Conservation (phyloP, 2,113 vertebrate species). For the Anguilla japonica region DNA sequence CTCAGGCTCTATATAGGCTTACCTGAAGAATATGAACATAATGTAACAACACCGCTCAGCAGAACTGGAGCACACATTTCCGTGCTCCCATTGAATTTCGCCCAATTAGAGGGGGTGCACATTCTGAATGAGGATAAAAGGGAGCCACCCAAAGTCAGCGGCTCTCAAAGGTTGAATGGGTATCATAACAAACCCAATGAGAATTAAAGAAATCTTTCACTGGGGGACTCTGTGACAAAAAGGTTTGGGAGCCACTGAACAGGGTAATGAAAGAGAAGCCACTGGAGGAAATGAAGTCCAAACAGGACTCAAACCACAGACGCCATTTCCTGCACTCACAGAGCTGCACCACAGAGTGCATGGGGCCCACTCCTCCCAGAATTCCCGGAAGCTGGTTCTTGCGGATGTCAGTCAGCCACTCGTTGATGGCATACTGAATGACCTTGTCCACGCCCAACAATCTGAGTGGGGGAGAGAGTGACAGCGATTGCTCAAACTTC, state of each 20-base stretch:
- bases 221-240: too few species aligned
- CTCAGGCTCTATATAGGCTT: too few species aligned
- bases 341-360: slow-evolving; percentile 91
- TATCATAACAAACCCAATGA: neutral
- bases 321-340: slow-evolving; percentile 69
- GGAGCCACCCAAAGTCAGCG: neutral
- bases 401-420: slow-evolving; percentile 88
- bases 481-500: neutral
- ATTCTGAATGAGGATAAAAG: neutral
- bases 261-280: too few species aligned
- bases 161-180: neutral
- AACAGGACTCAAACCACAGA: neutral
- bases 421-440: slow-evolving; percentile 83
- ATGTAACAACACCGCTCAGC: neutral
- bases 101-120: neutral
- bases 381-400: slow-evolving; percentile 90
- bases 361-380: slow-evolving; percentile 88
- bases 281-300: too few species aligned
- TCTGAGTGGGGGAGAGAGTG: slow-evolving; percentile 52
- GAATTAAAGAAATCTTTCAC: too few species aligned
- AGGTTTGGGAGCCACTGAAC: too few species aligned
- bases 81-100: neutral
- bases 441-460: slow-evolving; percentile 89
- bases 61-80: neutral
- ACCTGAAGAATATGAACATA: too few species aligned